phyloP scores from a whole-genome alignment of 2,888 invertebrate genomes.

The Melieria picta region DNA sequence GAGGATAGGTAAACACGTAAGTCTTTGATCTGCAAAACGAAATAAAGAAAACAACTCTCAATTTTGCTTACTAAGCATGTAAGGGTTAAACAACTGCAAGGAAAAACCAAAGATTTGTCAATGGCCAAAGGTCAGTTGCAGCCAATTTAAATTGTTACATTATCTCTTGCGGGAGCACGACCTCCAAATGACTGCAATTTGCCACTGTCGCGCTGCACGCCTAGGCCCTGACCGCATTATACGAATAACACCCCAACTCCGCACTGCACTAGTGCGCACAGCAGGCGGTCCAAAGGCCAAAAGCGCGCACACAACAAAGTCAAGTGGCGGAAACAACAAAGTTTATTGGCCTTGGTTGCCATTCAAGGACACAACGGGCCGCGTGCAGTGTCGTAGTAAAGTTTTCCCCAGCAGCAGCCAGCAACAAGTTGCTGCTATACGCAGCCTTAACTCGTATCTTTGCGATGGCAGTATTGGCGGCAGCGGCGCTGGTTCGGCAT shows the following conservation, averaged over 20 bases:
- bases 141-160: neutral
- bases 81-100: no score
- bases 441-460: neutral
- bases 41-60: neutral
- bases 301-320: no score
- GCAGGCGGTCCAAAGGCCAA: no score
- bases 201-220: no score
- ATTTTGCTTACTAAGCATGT: no score
- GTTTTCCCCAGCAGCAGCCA: constrained; percentile 14
- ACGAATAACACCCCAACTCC: no score
- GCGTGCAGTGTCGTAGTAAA: constrained; percentile 11
- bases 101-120: neutral
- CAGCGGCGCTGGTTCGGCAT: neutral
- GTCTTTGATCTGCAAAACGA: constrained; percentile 53
- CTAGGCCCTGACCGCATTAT: constrained; percentile 28
- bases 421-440: constrained; percentile 38
- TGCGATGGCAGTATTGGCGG: neutral
- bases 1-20: constrained; percentile 70
- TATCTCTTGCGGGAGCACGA: neutral
- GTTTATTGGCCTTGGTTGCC: constrained; percentile 46
- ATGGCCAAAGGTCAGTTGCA: neutral
- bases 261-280: no score
- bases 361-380: neutral
- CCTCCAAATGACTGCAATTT: neutral
- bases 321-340: constrained; percentile 20